Evolutionary conservation across 1,140 invertebrate species (phyloP).

Genomic region (Whitmania pigra): DNA sequence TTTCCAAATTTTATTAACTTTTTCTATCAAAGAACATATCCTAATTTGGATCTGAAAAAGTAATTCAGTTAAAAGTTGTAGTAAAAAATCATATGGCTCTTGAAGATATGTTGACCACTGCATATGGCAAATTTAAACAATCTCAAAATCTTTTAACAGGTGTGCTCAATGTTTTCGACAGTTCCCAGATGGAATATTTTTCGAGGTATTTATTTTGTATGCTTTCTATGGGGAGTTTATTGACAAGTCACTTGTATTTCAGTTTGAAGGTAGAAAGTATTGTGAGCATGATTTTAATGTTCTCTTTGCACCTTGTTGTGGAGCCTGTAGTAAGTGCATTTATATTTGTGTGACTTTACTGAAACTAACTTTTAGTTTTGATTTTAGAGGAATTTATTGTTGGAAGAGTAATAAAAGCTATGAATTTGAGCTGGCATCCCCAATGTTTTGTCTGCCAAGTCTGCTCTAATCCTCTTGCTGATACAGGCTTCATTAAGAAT

Average conservation of each 20-base stretch:
- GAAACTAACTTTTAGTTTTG: conserved; percentile 11
- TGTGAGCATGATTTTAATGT: conserved; percentile 99
- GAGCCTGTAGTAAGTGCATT: conserved; percentile 68
- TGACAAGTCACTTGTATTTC: conserved; percentile 27
- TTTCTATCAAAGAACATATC: too few relatives aligned
- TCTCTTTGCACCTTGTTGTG: conserved; percentile 92
- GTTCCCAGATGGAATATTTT: conserved; percentile 94
- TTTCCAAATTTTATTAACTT: too few relatives aligned
- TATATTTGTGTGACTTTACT: conserved; percentile 14
- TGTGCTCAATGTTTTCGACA: conserved; percentile 97
- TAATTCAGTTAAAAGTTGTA: too few relatives aligned
- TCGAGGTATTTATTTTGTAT: conserved; percentile 51
- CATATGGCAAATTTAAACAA: conserved; percentile 26
- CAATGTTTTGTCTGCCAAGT: conserved; percentile 90
- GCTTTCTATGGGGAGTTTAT: conserved; percentile 23
- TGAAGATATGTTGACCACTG: conserved; percentile 21
- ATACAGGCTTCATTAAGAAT: conserved; percentile 92
- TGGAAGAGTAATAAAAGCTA: conserved; percentile 92
- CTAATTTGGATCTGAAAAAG: too few relatives aligned
- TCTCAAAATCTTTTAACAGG: conserved; percentile 45
- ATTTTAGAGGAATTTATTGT: conserved; percentile 77
- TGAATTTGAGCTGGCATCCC: conserved; percentile 97
- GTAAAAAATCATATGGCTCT: neutral
- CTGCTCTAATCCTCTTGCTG: conserved; percentile 77
- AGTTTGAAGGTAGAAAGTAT: conserved; percentile 94